A percentile compares a stretch with the other conserved stretches of the same genome.
phyloP scores from a whole-genome alignment of 2,888 invertebrate species.

The Podotricha telesiphe region DNA sequence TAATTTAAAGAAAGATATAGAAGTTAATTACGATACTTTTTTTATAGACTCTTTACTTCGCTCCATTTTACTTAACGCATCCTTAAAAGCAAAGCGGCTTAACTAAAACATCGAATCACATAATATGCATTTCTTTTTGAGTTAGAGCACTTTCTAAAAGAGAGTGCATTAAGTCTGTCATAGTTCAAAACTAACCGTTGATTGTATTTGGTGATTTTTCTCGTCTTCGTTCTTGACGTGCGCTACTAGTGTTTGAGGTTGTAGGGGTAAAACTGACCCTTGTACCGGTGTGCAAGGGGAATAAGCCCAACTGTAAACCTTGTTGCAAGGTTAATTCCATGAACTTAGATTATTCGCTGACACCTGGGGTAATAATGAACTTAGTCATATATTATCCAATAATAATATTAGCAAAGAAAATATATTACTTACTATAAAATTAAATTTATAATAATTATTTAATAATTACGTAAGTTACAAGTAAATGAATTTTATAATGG shows the following conservation, averaged over 20 bases:
- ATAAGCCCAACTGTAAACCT: conserved; percentile 64
- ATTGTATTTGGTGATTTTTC: conserved; percentile 53
- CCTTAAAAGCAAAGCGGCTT: background rate
- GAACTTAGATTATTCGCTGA: conserved; percentile 51
- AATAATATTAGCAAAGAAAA: background rate
- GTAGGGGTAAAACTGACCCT: conserved; percentile 61
- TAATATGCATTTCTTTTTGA: too few relatives aligned
- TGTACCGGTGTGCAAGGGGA: conserved; percentile 62
- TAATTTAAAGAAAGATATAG: too few relatives aligned
- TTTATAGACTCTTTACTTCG: background rate
- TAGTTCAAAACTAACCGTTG: conserved; percentile 41
- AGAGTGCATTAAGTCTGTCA: background rate
- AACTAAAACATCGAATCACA: background rate
- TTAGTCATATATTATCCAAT: background rate
- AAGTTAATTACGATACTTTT: too few relatives aligned
- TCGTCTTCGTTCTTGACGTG: conserved; percentile 70
- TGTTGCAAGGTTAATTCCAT: conserved; percentile 66
- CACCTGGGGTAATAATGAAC: conserved; percentile 2
- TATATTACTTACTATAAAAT: background rate
- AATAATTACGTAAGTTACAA: background rate
- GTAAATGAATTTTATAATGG: too few relatives aligned
- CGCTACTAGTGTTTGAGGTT: conserved; percentile 54
- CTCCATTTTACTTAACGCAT: background rate
- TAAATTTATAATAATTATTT: too few relatives aligned
- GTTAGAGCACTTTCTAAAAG: too few relatives aligned